Evolutionary conservation across 2,888 invertebrate genomes (phyloP), one percentile per base, ranked within the genome.

Genomic region (Dynastes tityus): DNA sequence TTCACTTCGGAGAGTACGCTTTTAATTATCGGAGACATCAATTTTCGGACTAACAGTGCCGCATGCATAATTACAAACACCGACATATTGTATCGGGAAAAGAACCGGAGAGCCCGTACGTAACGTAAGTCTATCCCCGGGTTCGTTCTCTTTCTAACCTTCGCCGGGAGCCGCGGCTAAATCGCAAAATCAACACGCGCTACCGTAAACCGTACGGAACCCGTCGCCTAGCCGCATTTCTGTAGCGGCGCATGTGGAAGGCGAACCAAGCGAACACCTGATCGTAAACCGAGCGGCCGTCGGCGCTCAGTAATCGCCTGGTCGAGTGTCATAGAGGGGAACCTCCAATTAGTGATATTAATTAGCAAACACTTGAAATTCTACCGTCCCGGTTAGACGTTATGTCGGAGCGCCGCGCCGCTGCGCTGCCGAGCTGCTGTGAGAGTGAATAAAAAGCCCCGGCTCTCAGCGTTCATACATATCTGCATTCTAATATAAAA

Each of bases 321-420:
- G 82, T 67, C 82, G 78, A 80, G 79, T 82, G 80, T 77, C 80
- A 78, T 79, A 81, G 82, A 84, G 87, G 87, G 86, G 87, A 87
- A 86, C 87, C 87, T 87, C 87, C 88, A 88, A 88, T 88, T 88
- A 88, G 88, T 87, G 86, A 87, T 87, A 88, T 88, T 88, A 88
- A 88, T 88, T 88, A 88, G 87, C 86, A 87, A 85, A 87, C 87
- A 87, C 88, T 88, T 87, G 87, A 88, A 87, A 86, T 85, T 85
- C 85, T 84, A 84, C 84, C 85, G 84, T 58, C 40, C 82, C 80
- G 83, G 84, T 83, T 58, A 84, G 84, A 82, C 84, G 84, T 82
- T 82, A 51, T 51, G 68, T 51, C 29, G 55, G 16, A 80, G 78
- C 64, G 76, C 70, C 75, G 78, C 58, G 76, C 70, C 75, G 63